Evolutionary conservation across 2,113 vertebrate species (phyloP).

Genomic region (Crotalus viridis): DNA sequence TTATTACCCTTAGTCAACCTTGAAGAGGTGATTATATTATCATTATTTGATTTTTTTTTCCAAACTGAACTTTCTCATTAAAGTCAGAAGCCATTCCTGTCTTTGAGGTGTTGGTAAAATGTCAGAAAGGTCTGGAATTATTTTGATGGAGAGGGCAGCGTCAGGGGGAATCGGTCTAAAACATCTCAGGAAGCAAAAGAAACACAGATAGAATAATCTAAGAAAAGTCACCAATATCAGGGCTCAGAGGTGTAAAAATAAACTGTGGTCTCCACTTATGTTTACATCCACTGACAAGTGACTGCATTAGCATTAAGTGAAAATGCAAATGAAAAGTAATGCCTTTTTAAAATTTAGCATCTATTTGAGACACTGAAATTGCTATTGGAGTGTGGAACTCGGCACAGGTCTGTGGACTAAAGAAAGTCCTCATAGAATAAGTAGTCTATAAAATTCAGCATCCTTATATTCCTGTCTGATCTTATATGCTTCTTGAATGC

Average conservation of each 20-base stretch:
- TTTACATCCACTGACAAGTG: slow-evolving; percentile 68
- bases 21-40: slow-evolving; percentile 21
- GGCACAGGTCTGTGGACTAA: slow-evolving; percentile 38
- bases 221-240: slow-evolving; percentile 68
- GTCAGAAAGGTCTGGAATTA: slow-evolving; percentile 61
- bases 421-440: background rate
- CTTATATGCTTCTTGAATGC: background rate
- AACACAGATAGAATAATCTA: slow-evolving; percentile 63
- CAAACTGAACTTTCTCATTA: background rate
- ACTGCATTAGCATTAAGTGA: slow-evolving; percentile 71
- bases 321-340: slow-evolving; percentile 70
- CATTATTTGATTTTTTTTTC: slow-evolving; percentile 1
- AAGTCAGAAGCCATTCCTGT: slow-evolving; percentile 11
- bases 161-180: slow-evolving; percentile 52
- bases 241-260: slow-evolving; percentile 70
- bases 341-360: slow-evolving; percentile 66
- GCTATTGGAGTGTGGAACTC: slow-evolving; percentile 57
- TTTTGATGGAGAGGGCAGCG: slow-evolving; percentile 50
- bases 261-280: slow-evolving; percentile 65
- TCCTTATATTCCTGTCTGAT: background rate
- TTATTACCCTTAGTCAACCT: slow-evolving; percentile 31
- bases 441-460: background rate
- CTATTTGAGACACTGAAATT: slow-evolving; percentile 66
- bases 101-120: slow-evolving; percentile 44
- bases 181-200: slow-evolving; percentile 61